phyloP scores from a whole-genome alignment of 2,888 invertebrate genomes.

The Blera fallax region DNA sequence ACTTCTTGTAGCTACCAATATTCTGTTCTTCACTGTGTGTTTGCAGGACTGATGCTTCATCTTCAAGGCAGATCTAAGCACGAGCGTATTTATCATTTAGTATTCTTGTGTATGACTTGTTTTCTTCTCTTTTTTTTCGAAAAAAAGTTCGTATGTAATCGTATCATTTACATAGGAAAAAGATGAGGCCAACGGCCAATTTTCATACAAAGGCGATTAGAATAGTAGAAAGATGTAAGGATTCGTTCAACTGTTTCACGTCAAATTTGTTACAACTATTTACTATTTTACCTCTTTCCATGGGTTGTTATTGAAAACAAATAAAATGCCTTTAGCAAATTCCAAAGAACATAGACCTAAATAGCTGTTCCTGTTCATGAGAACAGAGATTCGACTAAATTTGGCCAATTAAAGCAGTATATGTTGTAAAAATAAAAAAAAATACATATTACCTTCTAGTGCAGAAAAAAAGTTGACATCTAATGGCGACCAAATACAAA shows the following conservation, averaged over 20 bases:
- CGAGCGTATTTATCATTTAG: slow-evolving; percentile 18
- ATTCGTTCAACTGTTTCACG: slow-evolving; percentile 7
- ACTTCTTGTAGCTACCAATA: slow-evolving; percentile 48
- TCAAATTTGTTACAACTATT: neutral
- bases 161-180: slow-evolving; percentile 53
- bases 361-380: too few relatives aligned
- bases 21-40: slow-evolving; percentile 23
- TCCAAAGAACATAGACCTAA: too few relatives aligned
- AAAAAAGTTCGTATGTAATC: slow-evolving; percentile 3
- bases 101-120: slow-evolving; percentile 6
- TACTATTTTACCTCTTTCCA: neutral
- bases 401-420: too few relatives aligned
- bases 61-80: slow-evolving; percentile 27
- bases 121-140: neutral
- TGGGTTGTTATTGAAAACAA: neutral
- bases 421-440: too few relatives aligned
- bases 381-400: too few relatives aligned
- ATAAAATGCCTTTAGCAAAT: neutral
- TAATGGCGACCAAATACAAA: too few relatives aligned
- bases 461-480: too few relatives aligned
- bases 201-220: slow-evolving; percentile 9
- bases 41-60: slow-evolving; percentile 35
- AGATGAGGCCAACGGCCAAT: neutral
- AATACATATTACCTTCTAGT: too few relatives aligned
- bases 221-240: neutral